These are phyloP conservation scores for Pangasius sanitwongsei DNA, from an alignment of 2,797 vertebrate genomes.

Conservation along the genomic window DNA sequence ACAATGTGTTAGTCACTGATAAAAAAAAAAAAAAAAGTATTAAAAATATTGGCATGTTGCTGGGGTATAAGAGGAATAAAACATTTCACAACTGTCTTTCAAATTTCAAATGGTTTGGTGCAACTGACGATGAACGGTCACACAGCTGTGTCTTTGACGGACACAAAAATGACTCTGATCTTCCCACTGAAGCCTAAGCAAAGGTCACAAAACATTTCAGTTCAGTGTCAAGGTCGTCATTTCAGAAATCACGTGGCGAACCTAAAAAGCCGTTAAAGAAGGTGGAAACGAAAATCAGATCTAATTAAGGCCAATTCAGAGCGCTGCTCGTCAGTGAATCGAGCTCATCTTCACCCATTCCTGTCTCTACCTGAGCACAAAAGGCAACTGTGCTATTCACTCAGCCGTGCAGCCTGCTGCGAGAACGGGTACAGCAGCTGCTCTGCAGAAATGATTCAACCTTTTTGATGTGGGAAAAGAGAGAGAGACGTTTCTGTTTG, in stretches of 20 bases:
- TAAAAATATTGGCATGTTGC: not conserved
- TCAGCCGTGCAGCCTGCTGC: slow-evolving; percentile 1
- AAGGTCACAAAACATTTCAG: not conserved
- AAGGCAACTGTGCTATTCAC: slow-evolving; percentile 23
- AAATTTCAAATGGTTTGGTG: not conserved
- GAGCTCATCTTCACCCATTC: slow-evolving; percentile 20
- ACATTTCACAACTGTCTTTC: not conserved
- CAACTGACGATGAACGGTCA: not conserved
- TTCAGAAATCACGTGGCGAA: not conserved
- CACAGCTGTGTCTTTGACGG: not conserved
- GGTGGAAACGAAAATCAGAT: slow-evolving; percentile 4
- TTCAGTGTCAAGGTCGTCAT: not conserved
- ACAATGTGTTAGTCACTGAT: too few species aligned
- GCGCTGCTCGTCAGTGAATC: not conserved
- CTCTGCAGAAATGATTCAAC: not conserved
- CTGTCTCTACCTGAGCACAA: slow-evolving; percentile 28
- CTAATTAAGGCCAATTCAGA: slow-evolving; percentile 11
- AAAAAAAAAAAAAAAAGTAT: not conserved
- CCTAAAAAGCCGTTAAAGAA: not conserved
- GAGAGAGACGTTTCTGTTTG: slow-evolving; percentile 35
- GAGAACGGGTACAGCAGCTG: slow-evolving; percentile 9
- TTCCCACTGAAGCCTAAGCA: not conserved
- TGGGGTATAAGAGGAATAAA: not conserved
- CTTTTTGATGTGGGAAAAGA: slow-evolving; percentile 16
- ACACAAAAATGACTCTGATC: not conserved